A percentile compares a stretch with the other conserved stretches of the same genome.
Evolutionary conservation across 2,888 invertebrate genomes (phyloP).

Genomic region (Mimumesa dahlbomi): DNA sequence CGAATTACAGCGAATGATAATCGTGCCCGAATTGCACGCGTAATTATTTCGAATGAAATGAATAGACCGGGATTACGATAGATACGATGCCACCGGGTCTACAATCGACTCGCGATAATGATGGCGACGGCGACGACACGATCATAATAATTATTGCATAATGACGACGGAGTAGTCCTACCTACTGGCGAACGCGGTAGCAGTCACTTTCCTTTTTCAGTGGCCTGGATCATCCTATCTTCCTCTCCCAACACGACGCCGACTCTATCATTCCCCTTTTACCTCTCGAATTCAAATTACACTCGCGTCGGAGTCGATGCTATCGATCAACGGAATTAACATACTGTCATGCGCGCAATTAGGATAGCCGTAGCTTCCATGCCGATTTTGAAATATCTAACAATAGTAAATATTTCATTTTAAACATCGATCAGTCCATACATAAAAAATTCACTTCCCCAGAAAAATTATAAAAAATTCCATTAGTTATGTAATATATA

Average conservation of each 20-base stretch:
- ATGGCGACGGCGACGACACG: conserved; percentile 59
- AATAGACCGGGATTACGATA: conserved; percentile 48
- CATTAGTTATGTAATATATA: no score
- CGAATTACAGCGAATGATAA: conserved; percentile 24
- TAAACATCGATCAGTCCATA: no score
- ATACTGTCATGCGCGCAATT: no score
- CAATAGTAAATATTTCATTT: no score
- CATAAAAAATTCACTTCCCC: no score
- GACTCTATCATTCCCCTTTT: conserved; percentile 53
- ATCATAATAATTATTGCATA: conserved; percentile 77
- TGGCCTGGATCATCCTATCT: conserved; percentile 78
- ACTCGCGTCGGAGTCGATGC: background rate
- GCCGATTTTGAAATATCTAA: no score
- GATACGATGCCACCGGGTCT: conserved; percentile 35
- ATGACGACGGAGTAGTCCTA: conserved; percentile 62
- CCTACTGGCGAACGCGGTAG: conserved; percentile 67
- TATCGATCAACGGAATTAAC: no score
- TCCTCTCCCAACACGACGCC: conserved; percentile 63
- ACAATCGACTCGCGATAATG: conserved; percentile 57
- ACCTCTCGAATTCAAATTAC: conserved; percentile 25
- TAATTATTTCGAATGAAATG: conserved; percentile 58
- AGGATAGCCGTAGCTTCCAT: no score
- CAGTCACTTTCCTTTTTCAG: conserved; percentile 78
- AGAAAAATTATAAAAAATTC: no score
- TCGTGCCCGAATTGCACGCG: conserved; percentile 24